phyloP scores from a whole-genome alignment of 2,888 invertebrate species.

The Perdita meconis region DNA sequence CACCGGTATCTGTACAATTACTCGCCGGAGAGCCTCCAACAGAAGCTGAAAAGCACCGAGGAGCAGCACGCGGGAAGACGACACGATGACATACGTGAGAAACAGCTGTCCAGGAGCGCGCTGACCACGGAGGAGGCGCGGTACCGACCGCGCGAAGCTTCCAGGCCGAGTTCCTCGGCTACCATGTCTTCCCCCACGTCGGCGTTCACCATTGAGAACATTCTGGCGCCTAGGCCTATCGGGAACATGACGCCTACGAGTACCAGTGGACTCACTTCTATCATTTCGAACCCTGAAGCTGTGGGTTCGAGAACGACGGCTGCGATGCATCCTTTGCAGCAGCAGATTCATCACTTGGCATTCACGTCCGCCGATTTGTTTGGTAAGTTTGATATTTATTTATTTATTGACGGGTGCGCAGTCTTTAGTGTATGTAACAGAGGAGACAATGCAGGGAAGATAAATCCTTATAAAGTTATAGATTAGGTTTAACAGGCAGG shows the following conservation, averaged over 20 bases:
- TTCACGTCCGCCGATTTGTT: conserved; percentile 89
- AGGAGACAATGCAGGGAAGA: too few relatives aligned
- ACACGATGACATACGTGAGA: conserved; percentile 67
- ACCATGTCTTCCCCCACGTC: conserved; percentile 87
- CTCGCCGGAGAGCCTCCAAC: conserved; percentile 75
- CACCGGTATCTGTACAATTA: conserved; percentile 77
- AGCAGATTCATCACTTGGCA: conserved; percentile 81
- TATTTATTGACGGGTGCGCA: too few relatives aligned
- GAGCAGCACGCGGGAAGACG: conserved; percentile 59
- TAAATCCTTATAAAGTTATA: too few relatives aligned
- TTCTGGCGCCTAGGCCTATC: conserved; percentile 89
- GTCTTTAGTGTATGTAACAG: too few relatives aligned
- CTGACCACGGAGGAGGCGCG: conserved; percentile 70
- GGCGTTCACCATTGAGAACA: conserved; percentile 94
- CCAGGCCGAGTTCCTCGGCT: conserved; percentile 82
- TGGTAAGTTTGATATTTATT: too few relatives aligned
- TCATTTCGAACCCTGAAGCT: conserved; percentile 66
- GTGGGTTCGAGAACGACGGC: conserved; percentile 75
- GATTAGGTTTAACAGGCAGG: too few relatives aligned
- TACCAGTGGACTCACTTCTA: conserved; percentile 65
- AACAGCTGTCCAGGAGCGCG: conserved; percentile 72
- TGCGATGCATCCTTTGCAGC: conserved; percentile 81
- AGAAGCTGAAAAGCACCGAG: conserved; percentile 66
- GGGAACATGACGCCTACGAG: conserved; percentile 83
- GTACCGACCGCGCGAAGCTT: conserved; percentile 67